Evolutionary conservation across 2,797 vertebrate species (phyloP), one percentile per base, ranked within the genome.

Genomic region (Sebastes nivosus): DNA sequence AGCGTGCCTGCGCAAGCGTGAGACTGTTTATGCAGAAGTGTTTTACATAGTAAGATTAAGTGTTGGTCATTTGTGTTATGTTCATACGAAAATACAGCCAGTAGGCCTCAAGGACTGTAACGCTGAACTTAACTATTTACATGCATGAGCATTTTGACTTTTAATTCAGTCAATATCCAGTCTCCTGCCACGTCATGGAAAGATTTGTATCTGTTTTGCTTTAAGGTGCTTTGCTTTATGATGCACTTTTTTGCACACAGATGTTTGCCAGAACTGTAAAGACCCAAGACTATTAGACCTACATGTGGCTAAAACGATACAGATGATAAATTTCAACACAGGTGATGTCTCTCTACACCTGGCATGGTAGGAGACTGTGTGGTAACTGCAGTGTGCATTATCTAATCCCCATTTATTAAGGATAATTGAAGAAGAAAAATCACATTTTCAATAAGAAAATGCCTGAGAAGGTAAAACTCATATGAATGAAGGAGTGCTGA

Each of bases 221-320:
- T 60, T 11, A 10, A 64, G 20, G 6, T 32, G 30, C 20, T 30
- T 61, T 34, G 10, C 60, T 63, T 61, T 5, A 32, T 32, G 59
- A 61, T 60, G 14, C 11, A 29, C 59, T 38, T 22, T 22, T 60
- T 11, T 64, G 29, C 50, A 24, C 12, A 52, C 42, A 63, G 32
- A 69, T 75, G 72, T 65, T 67, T 29, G 52, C 59, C 18, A 42
- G 64, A 75, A 69, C 72, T 75, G 57, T 75, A 38, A 73, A 67
- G 38, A 29, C 12, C 2, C 0, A 29, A 20, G 67, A 71, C 34
- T 22, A 64, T 27, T 29, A 36, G 29, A 59, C 16, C 11, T 52
- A 29, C 50, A 71, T 24, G 4, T 38, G 57, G 20, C 22, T 22
- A 60, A 67, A 79, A 20, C 4, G 2, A 46, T 54, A 12, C 71